These are phyloP conservation scores for Pedionomus torquatus DNA, from an alignment of 2,113 vertebrate genomes.

Conservation along the genomic window DNA sequence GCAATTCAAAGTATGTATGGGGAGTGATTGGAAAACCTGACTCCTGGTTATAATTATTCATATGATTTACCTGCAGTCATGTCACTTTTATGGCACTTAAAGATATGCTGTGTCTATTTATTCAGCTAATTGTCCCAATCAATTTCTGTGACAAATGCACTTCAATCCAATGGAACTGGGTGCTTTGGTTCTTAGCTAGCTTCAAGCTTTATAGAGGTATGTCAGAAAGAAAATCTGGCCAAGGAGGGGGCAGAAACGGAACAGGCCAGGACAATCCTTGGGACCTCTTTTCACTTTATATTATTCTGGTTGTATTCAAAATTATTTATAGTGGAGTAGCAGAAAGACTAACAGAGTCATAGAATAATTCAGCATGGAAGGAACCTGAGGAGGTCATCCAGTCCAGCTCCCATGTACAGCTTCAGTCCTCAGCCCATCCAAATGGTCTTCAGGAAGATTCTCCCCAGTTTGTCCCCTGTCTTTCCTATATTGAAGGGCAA, in stretches of 20 bases:
- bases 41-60: conserved; percentile 32
- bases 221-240: background rate
- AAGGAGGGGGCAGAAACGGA: background rate
- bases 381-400: background rate
- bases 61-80: conserved; percentile 46
- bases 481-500: background rate
- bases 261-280: background rate
- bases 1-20: background rate
- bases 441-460: background rate
- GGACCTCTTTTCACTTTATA: background rate
- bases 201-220: background rate
- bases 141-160: conserved; percentile 11
- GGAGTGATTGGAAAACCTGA: background rate
- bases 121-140: conserved; percentile 18
- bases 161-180: background rate
- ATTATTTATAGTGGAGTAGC: background rate
- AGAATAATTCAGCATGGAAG: background rate
- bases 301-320: background rate
- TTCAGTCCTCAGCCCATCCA: background rate
- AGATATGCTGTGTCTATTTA: conserved; percentile 30
- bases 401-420: rapidly evolving
- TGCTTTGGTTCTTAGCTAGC: background rate
- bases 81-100: conserved; percentile 14
- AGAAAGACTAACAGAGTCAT: background rate
- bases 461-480: background rate